Percentiles rank a stretch among this genome's conserved stretches.
Conservation (phyloP, 2,797 vertebrate genomes). For the Sternotherus odoratus region DNA sequence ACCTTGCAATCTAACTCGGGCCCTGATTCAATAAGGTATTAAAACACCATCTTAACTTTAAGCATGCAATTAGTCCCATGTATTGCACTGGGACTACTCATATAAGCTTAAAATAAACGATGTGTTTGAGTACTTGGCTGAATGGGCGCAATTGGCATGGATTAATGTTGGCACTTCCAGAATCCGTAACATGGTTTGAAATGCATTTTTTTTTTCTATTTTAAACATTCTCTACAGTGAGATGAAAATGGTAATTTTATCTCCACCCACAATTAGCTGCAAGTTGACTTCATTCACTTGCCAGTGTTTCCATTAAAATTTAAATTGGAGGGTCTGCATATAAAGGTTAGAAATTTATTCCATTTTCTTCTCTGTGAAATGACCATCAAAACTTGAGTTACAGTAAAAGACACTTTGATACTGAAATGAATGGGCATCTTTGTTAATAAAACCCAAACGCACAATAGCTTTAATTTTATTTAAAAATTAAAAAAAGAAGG, state of each 20-base stretch:
- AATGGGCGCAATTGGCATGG: background rate
- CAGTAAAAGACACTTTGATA: constrained; percentile 2
- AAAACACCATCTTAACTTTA: background rate
- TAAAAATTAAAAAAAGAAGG: background rate
- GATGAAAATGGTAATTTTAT: background rate
- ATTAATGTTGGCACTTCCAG: background rate
- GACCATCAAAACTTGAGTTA: background rate
- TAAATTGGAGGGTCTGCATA: background rate
- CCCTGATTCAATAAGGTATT: background rate
- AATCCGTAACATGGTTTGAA: background rate
- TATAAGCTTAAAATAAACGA: background rate
- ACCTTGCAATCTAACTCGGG: background rate
- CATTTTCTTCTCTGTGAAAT: constrained; percentile 10
- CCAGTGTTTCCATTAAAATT: background rate
- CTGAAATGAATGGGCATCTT: background rate
- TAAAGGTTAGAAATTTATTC: constrained; percentile 36
- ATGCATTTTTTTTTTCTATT: background rate
- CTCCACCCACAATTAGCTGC: background rate
- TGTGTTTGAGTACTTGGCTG: background rate
- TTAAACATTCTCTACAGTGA: background rate
- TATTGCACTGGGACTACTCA: background rate
- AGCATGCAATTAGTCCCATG: background rate
- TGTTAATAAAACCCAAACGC: constrained; percentile 25
- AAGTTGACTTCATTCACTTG: background rate
- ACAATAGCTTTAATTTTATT: constrained; percentile 5